phyloP scores from a whole-genome alignment of 1,140 invertebrate genomes.

The Psix sp. region DNA sequence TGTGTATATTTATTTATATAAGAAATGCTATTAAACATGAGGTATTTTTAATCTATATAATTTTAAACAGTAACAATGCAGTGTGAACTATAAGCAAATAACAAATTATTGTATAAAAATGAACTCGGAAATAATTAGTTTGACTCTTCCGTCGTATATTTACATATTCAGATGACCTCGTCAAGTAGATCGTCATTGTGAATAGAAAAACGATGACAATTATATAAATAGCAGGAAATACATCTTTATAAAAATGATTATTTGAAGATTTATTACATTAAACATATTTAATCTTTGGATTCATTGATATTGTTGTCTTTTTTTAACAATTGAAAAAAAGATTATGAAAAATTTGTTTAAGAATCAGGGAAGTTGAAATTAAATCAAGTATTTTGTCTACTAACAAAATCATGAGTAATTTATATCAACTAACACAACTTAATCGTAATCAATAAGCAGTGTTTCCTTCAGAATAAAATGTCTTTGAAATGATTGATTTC shows the following conservation, averaged over 20 bases:
- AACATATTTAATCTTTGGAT: neutral
- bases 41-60: too few relatives aligned
- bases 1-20: too few relatives aligned
- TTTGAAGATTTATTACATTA: too few relatives aligned
- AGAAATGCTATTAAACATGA: too few relatives aligned
- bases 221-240: slow-evolving; percentile 42
- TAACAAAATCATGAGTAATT: neutral
- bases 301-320: neutral
- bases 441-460: slow-evolving; percentile 8
- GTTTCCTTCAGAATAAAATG: slow-evolving; percentile 15
- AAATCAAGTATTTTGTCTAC: neutral
- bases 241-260: slow-evolving; percentile 27
- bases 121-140: slow-evolving; percentile 15
- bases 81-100: too few relatives aligned
- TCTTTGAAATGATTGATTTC: slow-evolving; percentile 45
- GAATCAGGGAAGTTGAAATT: too few relatives aligned
- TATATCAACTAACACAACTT: slow-evolving; percentile 4
- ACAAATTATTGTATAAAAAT: slow-evolving; percentile 28
- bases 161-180: slow-evolving; percentile 51
- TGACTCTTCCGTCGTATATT: slow-evolving; percentile 30
- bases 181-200: slow-evolving; percentile 36
- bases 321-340: too few relatives aligned
- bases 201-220: slow-evolving; percentile 30
- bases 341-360: neutral
- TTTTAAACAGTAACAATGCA: too few relatives aligned